Evolutionary conservation across 1,140 invertebrate species (phyloP).

Genomic region (Babylonia areolata): DNA sequence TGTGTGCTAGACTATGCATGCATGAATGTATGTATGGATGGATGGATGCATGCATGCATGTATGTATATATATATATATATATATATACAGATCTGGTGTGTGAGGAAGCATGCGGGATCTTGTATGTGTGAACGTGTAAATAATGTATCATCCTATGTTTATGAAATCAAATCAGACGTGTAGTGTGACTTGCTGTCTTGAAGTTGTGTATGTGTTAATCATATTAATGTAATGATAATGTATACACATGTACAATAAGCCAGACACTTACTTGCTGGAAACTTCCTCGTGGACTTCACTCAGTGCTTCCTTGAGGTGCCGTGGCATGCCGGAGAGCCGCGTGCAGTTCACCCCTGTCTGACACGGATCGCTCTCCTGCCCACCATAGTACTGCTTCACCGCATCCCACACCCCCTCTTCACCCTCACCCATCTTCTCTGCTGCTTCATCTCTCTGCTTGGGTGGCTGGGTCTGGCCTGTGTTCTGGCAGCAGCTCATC

Average conservation of each 20-base stretch:
- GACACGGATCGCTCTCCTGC: conserved; percentile 51
- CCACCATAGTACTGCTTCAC: conserved; percentile 71
- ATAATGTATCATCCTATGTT: too few species aligned
- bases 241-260: too few species aligned
- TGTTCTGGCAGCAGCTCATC: not conserved
- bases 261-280: conserved; percentile 49
- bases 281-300: conserved; percentile 60
- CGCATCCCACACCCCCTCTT: not conserved
- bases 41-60: not conserved
- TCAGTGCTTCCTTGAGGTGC: conserved; percentile 55
- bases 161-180: too few species aligned
- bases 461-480: not conserved
- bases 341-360: conserved; percentile 60
- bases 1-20: not conserved
- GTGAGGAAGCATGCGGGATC: not conserved
- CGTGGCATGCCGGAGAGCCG: conserved; percentile 43
- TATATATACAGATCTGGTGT: not conserved
- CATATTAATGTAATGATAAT: too few species aligned
- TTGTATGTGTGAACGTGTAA: not conserved
- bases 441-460: not conserved
- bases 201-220: too few species aligned
- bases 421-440: not conserved
- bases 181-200: too few species aligned
- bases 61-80: too few species aligned
- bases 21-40: not conserved